A percentile compares a stretch with the other conserved stretches of the same genome.
Conservation (phyloP, 2,888 invertebrate genomes). For the Electrophaes corylata region DNA sequence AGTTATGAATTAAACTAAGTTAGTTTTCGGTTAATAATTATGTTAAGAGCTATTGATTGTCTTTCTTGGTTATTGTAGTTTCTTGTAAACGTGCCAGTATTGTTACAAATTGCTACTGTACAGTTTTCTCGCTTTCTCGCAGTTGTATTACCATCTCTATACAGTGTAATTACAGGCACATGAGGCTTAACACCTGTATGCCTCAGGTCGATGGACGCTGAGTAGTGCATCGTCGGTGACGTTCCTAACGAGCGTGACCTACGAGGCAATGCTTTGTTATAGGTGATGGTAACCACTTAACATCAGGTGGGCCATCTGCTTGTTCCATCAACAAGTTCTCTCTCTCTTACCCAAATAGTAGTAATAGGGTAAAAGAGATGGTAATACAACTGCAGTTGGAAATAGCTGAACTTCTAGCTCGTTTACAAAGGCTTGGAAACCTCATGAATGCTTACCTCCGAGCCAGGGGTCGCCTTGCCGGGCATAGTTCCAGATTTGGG, state of each 20-base stretch:
- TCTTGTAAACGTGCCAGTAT: background rate
- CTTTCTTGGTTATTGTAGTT: background rate
- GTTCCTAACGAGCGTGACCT: too few relatives aligned
- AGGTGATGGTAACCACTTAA: too few relatives aligned
- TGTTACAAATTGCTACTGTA: background rate
- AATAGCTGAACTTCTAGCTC: background rate
- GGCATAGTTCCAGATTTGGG: constrained; percentile 62
- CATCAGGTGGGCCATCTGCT: too few relatives aligned
- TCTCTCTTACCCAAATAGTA: too few relatives aligned
- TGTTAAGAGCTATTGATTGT: background rate
- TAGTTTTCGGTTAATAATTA: background rate
- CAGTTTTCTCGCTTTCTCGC: background rate
- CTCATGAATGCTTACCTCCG: constrained; percentile 55
- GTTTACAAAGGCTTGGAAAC: background rate
- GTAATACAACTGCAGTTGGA: background rate
- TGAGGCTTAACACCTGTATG: too few relatives aligned
- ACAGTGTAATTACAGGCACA: too few relatives aligned
- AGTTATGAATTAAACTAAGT: background rate
- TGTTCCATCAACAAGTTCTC: too few relatives aligned
- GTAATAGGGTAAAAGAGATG: too few relatives aligned
- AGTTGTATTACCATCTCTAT: too few relatives aligned
- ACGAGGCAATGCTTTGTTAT: too few relatives aligned
- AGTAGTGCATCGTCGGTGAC: too few relatives aligned
- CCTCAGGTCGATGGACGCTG: too few relatives aligned
- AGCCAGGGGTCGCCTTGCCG: constrained; percentile 60